A percentile compares a stretch with the other conserved stretches of the same genome.
Evolutionary conservation across 2,113 vertebrate species (phyloP).

Genomic region (Myotis brandtii): DNA sequence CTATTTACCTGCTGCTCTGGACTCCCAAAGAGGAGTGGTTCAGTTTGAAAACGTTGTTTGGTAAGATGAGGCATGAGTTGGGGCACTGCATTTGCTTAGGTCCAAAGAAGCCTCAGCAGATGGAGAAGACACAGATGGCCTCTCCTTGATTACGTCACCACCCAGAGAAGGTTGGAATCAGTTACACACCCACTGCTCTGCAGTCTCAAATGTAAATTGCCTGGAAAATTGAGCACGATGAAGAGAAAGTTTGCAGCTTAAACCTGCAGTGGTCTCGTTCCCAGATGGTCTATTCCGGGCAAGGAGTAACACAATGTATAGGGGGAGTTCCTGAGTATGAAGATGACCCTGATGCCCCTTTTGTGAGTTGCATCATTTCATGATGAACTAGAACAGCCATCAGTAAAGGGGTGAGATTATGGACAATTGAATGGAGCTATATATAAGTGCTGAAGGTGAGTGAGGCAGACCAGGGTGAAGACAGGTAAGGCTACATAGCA

Average conservation of each 20-base stretch:
- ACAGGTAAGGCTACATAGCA: fast-evolving
- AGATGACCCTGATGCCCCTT: not conserved
- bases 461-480: not conserved
- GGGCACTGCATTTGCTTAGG: not conserved
- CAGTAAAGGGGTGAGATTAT: not conserved
- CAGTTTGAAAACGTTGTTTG: not conserved
- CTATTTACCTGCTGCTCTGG: not conserved
- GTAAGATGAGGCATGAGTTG: not conserved
- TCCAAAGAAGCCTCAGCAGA: conserved; percentile 59
- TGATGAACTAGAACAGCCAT: not conserved
- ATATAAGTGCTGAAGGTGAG: not conserved
- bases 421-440: not conserved
- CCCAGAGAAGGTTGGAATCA: conserved; percentile 66
- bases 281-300: conserved; percentile 8
- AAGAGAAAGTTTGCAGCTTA: conserved; percentile 37
- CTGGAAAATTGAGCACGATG: conserved; percentile 55
- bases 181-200: conserved; percentile 59
- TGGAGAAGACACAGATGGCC: conserved; percentile 74
- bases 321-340: not conserved
- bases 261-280: not conserved
- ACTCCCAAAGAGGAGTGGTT: not conserved
- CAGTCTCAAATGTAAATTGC: conserved; percentile 69
- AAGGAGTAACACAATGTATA: not conserved
- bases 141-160: conserved; percentile 63
- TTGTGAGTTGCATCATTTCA: not conserved